Evolutionary conservation across 2,113 vertebrate genomes (phyloP), one percentile per base, ranked within the genome.

Genomic region (Neodon shergylaensis): DNA sequence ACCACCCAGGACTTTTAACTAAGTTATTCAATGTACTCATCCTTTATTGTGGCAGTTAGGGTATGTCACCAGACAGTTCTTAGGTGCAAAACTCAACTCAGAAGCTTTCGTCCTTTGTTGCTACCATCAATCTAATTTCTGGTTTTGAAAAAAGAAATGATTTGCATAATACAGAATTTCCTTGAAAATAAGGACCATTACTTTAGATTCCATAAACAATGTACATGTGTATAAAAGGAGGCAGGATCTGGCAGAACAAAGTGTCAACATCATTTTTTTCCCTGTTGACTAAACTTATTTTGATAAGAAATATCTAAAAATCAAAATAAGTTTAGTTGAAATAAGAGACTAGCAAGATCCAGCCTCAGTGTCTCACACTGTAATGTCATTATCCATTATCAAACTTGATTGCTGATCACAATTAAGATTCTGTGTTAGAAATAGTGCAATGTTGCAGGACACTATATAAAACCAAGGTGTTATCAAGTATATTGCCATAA

Each of bases 1-100:
- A 14, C 70, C 47, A 83, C 94, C 82, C 63, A 88, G 54, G 83
- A 87, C 74, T 73, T 89, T 26, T 74, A 92, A 97, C 94, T 94
- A 92, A 90, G 90, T 94, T 96, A 87, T 89, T 42, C 1, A 33
- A 87, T 9, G 0, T 7, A 61, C 39, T 84, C 36, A 36, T 94
- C 72, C 74, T 68, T 83, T 89, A 22, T 73, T 74, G 68, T 84
- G 63, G 95, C 90, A 96, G 84, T 52, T 92, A 87, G 91, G 65
- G 42, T 39, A 76, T 72, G 90, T 78, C 88, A 78, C 44, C n/a
- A 92, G 54, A 58, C 65, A 91, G 61, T 77, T 96, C 78, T 78
- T 61, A 31, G 19, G 65, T 68, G 6, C 8, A 24, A 39, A 63
- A 70, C 84, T 90, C 28, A 93, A 49, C 70, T 89, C 73, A 78